These are phyloP conservation scores for Indicator indicator DNA, from an alignment of 2,113 vertebrate genomes.

Conservation along the genomic window DNA sequence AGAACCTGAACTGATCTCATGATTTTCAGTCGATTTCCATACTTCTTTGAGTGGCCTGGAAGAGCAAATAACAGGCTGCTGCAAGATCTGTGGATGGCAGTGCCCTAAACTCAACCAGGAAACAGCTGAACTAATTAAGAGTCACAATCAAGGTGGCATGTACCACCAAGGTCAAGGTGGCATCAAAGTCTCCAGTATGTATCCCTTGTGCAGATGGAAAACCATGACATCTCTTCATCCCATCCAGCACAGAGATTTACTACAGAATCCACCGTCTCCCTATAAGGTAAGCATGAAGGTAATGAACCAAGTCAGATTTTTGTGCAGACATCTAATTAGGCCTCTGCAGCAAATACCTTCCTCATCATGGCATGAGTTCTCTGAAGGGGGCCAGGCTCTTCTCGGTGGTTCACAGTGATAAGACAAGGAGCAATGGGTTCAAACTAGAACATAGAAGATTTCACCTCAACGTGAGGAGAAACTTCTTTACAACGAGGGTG, in stretches of 20 bases:
- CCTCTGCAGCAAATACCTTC: background rate
- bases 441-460: too few species aligned
- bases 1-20: background rate
- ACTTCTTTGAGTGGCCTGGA: background rate
- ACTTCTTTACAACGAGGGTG: too few species aligned
- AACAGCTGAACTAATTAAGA: background rate
- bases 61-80: background rate
- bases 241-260: background rate
- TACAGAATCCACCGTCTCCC: background rate
- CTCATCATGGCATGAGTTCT: background rate
- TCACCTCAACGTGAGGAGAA: too few species aligned
- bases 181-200: background rate
- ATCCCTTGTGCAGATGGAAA: accelerated
- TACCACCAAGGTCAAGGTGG: background rate
- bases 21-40: background rate
- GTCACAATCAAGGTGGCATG: background rate
- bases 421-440: too few species aligned
- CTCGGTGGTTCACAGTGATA: too few species aligned
- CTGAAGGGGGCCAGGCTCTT: too few species aligned
- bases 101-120: background rate
- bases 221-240: background rate
- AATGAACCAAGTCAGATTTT: background rate
- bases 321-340: background rate
- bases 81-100: background rate
- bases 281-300: background rate